Percentiles rank a stretch among this genome's conserved stretches.
Evolutionary conservation across 2,888 invertebrate genomes (phyloP).

Genomic region (Marasmarcha lunaedactyla): DNA sequence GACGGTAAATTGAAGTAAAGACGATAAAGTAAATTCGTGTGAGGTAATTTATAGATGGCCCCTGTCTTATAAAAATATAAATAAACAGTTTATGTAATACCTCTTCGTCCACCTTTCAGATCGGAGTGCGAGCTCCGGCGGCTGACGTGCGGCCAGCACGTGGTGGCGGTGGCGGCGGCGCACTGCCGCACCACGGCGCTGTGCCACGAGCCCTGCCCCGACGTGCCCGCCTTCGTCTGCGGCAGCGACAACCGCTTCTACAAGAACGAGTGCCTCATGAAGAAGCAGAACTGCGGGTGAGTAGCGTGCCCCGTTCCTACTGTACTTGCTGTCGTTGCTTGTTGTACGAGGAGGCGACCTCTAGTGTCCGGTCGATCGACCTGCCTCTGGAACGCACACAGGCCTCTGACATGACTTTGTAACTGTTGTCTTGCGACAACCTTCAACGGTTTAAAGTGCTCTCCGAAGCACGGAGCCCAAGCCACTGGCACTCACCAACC

Average conservation of each 20-base stretch:
- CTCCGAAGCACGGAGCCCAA: too few species aligned
- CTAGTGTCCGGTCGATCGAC: not conserved
- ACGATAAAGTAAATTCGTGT: too few species aligned
- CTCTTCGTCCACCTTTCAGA: conserved; percentile 60
- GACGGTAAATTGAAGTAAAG: too few species aligned
- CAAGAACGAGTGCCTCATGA: conserved; percentile 92
- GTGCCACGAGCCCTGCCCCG: conserved; percentile 79
- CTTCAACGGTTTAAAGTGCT: too few species aligned
- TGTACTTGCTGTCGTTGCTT: too few species aligned
- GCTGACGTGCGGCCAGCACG: conserved; percentile 87
- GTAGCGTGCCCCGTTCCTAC: conserved; percentile 13
- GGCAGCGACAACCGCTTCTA: conserved; percentile 92
- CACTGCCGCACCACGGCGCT: conserved; percentile 89
- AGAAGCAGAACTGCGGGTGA: conserved; percentile 88
- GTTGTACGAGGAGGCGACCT: not conserved
- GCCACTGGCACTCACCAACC: too few species aligned
- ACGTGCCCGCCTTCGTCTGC: conserved; percentile 85
- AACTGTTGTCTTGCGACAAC: too few species aligned
- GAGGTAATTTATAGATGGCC: too few species aligned
- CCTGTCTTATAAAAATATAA: too few species aligned
- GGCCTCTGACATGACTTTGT: too few species aligned
- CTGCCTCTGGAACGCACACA: not conserved
- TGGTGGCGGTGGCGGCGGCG: conserved; percentile 83
- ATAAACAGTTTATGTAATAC: too few species aligned
- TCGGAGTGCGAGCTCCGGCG: conserved; percentile 87